Conservation (phyloP, 2,113 vertebrate genomes). For the Okapia johnstoni region DNA sequence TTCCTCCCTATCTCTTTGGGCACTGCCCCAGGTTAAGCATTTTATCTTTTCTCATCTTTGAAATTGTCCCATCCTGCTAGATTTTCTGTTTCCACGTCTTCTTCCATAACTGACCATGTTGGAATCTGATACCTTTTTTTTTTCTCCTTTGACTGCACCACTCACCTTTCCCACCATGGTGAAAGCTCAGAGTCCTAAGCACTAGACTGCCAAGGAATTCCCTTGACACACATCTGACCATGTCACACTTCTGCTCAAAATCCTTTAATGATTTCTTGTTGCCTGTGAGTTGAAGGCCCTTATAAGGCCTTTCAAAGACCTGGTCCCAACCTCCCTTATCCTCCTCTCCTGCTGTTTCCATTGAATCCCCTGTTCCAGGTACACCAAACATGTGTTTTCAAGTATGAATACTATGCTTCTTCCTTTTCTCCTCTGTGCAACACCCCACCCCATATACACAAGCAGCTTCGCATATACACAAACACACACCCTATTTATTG, state of each 20-base stretch:
- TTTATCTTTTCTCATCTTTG: background rate
- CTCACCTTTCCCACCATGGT: background rate
- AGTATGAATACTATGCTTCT: background rate
- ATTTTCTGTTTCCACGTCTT: background rate
- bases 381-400: background rate
- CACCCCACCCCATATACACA: background rate
- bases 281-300: background rate
- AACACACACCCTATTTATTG: background rate
- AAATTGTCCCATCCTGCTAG: background rate
- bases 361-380: background rate
- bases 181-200: background rate
- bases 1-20: background rate
- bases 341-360: background rate
- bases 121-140: background rate
- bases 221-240: background rate
- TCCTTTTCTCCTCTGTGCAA: background rate
- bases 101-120: background rate
- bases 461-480: background rate
- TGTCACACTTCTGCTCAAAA: background rate
- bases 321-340: background rate
- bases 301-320: background rate
- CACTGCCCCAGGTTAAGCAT: background rate
- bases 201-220: background rate
- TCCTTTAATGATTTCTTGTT: background rate
- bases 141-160: background rate